These are phyloP conservation scores for Chrysochloris asiatica DNA, from an alignment of 2,113 vertebrate species.

Conservation along the genomic window DNA sequence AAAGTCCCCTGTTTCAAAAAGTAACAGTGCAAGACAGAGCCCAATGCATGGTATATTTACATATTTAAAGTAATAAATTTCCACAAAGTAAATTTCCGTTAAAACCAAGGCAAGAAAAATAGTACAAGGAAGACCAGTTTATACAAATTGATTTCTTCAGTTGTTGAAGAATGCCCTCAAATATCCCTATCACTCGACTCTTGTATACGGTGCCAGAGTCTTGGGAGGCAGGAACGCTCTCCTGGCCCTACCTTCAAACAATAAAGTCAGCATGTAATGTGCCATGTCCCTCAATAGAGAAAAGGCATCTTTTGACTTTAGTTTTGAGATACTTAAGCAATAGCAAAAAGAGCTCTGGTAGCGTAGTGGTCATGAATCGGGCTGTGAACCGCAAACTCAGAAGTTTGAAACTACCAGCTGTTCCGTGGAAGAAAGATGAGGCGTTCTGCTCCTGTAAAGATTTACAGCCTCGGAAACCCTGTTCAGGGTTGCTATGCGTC, in stretches of 20 bases:
- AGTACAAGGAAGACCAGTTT: neutral
- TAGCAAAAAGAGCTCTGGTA: too few species aligned
- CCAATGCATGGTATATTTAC: neutral
- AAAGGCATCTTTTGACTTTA: neutral
- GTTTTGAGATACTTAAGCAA: neutral
- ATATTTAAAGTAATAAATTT: neutral
- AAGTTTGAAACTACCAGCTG: too few species aligned
- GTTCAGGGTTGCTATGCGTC: too few species aligned
- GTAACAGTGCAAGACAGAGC: neutral
- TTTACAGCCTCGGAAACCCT: too few species aligned
- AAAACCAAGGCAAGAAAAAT: neutral
- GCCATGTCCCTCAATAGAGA: neutral
- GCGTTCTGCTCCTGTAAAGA: too few species aligned
- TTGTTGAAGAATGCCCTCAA: neutral
- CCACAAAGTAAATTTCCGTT: neutral
- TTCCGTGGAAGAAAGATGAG: too few species aligned
- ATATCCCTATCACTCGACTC: neutral
- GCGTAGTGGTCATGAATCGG: too few species aligned
- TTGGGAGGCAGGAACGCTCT: neutral
- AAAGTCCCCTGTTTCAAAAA: too few species aligned
- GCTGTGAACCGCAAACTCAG: too few species aligned
- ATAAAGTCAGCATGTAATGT: neutral
- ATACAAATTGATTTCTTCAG: constrained; percentile 13
- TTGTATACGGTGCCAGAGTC: neutral
- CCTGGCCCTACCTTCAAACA: neutral